A percentile compares a stretch with the other conserved stretches of the same genome.
phyloP scores from a whole-genome alignment of 2,113 vertebrate genomes.

The Anas platyrhynchos region DNA sequence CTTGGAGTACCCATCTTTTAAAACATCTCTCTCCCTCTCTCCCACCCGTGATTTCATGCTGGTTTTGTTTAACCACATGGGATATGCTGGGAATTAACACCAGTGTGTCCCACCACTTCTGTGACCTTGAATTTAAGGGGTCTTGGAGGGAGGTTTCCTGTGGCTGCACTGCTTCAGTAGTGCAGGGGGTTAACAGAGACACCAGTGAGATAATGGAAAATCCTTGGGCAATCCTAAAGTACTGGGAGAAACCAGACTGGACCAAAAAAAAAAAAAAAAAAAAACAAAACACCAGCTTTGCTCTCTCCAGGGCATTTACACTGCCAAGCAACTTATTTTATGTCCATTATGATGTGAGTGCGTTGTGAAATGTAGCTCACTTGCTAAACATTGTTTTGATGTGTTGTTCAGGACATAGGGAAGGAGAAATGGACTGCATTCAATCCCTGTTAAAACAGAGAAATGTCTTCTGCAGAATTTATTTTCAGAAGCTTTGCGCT shows the following conservation, averaged over 20 bases:
- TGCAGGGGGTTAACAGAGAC: slow-evolving; percentile 62
- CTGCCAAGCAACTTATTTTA: slow-evolving; percentile 48
- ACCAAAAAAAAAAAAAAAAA: background rate
- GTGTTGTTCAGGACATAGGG: background rate
- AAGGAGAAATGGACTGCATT: slow-evolving; percentile 63
- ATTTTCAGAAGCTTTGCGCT: slow-evolving; percentile 24
- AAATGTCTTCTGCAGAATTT: background rate
- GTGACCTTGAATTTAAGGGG: slow-evolving; percentile 52
- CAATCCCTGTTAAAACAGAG: slow-evolving; percentile 53
- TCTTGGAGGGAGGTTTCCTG: background rate
- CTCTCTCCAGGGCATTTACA: slow-evolving; percentile 36
- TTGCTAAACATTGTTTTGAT: slow-evolving; percentile 40
- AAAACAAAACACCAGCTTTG: background rate
- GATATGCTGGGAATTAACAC: slow-evolving; percentile 66
- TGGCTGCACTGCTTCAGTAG: slow-evolving; percentile 19
- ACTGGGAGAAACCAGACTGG: slow-evolving; percentile 48
- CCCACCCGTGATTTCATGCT: background rate
- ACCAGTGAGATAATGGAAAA: slow-evolving; percentile 65
- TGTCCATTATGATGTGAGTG: slow-evolving; percentile 29
- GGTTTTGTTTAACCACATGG: slow-evolving; percentile 53
- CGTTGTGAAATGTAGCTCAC: slow-evolving; percentile 49
- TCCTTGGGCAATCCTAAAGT: slow-evolving; percentile 38
- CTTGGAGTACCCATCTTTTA: background rate
- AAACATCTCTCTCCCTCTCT: background rate
- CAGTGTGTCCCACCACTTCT: slow-evolving; percentile 52